Conservation (phyloP, 2,797 vertebrate genomes). For the Xenops minutus region DNA sequence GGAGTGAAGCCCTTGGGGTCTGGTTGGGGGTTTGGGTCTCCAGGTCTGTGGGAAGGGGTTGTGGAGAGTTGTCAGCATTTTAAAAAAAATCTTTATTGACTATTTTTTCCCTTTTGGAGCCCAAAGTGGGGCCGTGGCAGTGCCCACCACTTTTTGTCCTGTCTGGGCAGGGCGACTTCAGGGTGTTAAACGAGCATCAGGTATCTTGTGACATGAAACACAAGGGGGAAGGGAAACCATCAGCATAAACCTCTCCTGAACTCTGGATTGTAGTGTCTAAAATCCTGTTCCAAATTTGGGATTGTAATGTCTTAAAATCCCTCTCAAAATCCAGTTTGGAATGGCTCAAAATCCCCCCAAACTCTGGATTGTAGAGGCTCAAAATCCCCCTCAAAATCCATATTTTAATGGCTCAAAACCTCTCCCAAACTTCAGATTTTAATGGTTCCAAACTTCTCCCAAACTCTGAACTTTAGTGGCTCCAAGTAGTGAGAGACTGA, state of each 20-base stretch:
- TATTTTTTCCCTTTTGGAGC: not conserved
- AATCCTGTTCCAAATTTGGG: not conserved
- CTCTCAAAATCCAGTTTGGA: not conserved
- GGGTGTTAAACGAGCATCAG: not conserved
- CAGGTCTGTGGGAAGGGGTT: not conserved
- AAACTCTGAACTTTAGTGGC: not conserved
- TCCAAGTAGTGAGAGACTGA: not conserved
- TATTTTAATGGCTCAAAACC: not conserved
- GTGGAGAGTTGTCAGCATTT: not conserved
- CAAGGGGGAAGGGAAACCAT: not conserved
- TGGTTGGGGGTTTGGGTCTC: not conserved
- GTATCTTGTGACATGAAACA: not conserved
- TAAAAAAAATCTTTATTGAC: not conserved
- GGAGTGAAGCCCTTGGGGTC: not conserved
- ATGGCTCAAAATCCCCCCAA: not conserved
- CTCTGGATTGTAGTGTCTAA: not conserved
- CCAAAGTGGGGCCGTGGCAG: not conserved
- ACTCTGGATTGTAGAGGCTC: not conserved
- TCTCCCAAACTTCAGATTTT: not conserved
- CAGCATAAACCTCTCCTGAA: not conserved
- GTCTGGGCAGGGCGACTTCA: too few relatives aligned
- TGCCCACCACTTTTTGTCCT: not conserved
- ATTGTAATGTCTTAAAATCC: not conserved
- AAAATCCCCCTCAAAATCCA: not conserved
- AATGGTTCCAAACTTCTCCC: not conserved